phyloP scores from a whole-genome alignment of 2,888 invertebrate species.

The Pammene aurita region DNA sequence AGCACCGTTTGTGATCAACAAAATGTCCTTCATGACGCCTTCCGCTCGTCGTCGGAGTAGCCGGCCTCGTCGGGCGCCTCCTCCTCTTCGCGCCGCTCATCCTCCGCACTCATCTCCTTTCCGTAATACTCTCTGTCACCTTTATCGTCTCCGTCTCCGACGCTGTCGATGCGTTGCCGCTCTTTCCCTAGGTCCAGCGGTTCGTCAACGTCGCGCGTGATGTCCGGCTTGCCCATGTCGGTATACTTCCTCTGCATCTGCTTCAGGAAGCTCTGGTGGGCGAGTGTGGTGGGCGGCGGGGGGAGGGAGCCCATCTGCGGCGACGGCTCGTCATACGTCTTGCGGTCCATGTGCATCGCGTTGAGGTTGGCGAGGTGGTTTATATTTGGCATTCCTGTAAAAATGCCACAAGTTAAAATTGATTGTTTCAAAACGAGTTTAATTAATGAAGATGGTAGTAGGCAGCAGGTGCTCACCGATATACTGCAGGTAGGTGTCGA shows the following conservation, averaged over 20 bases:
- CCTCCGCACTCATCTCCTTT: conserved; percentile 67
- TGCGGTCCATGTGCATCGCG: conserved; percentile 82
- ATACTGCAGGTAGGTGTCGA: conserved; percentile 94
- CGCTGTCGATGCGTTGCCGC: conserved; percentile 68
- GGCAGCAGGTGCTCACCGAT: conserved; percentile 80
- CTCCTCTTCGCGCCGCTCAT: conserved; percentile 60
- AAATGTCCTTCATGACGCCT: conserved; percentile 75
- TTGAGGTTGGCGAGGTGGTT: conserved; percentile 91
- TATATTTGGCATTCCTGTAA: conserved; percentile 86
- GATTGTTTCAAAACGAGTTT: neutral
- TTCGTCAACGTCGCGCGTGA: conserved; percentile 80
- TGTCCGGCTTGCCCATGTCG: conserved; percentile 82
- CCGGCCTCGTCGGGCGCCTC: conserved; percentile 75
- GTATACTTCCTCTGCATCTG: conserved; percentile 85
- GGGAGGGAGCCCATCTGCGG: conserved; percentile 82
- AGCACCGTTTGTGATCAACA: conserved; percentile 79
- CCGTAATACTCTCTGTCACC: conserved; percentile 77
- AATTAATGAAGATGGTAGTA: neutral
- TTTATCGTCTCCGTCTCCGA: conserved; percentile 74
- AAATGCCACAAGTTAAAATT: conserved; percentile 47
- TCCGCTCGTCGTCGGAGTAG: conserved; percentile 76
- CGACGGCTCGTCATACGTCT: conserved; percentile 83
- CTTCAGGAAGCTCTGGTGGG: conserved; percentile 85
- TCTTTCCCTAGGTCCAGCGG: conserved; percentile 83
- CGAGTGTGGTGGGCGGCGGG: conserved; percentile 76